phyloP scores from a whole-genome alignment of 2,888 invertebrate species.

The Tribolium freemani region DNA sequence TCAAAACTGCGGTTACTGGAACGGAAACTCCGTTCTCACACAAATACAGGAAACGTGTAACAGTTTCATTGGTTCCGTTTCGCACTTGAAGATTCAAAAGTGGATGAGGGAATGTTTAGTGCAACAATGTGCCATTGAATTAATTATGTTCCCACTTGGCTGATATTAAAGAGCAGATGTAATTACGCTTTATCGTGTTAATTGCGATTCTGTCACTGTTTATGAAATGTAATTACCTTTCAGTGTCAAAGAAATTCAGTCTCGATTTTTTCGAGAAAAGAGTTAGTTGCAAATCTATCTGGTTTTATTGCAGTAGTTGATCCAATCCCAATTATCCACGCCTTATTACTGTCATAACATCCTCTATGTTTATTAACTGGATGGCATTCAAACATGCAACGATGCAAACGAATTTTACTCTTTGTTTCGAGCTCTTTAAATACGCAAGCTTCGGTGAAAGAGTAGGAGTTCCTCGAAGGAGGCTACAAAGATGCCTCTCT shows the following conservation, averaged over 20 bases:
- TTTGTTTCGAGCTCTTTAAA: conserved; percentile 23
- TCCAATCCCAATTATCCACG: not conserved
- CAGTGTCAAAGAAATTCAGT: too few species aligned
- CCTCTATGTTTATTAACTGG: not conserved
- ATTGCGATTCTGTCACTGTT: conserved; percentile 4
- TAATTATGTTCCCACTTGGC: conserved; percentile 3
- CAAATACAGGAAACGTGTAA: conserved; percentile 39
- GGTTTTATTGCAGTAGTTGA: too few species aligned
- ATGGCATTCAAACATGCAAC: conserved; percentile 7
- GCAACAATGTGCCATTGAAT: conserved; percentile 18
- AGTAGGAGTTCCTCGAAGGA: conserved; percentile 14
- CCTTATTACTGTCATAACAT: not conserved
- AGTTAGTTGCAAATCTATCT: too few species aligned
- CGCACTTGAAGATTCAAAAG: conserved; percentile 10
- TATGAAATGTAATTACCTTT: conserved; percentile 7
- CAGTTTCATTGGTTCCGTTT: conserved; percentile 37
- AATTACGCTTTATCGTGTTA: not conserved
- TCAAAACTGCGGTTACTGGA: conserved; percentile 43
- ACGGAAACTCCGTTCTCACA: conserved; percentile 49
- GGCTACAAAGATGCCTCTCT: conserved; percentile 27
- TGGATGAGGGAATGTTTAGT: conserved; percentile 2
- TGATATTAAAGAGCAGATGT: not conserved
- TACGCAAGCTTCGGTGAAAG: not conserved
- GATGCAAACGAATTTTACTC: not conserved
- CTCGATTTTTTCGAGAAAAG: too few species aligned